Evolutionary conservation across 2,113 vertebrate species (phyloP).

Genomic region (Pomatostomus ruficeps): DNA sequence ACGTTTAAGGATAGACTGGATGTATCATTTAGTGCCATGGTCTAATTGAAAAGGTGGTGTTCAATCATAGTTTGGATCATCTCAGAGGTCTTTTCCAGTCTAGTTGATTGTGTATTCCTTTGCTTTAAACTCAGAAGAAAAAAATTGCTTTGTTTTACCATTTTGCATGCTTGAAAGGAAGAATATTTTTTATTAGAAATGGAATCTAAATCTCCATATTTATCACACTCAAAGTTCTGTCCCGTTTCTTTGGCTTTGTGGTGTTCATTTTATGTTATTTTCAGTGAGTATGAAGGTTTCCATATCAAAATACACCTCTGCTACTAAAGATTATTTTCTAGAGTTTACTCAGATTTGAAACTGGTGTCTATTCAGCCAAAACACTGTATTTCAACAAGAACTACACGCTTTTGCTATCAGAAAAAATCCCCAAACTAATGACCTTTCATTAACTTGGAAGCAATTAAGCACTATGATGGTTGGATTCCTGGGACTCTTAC

Average conservation of each 20-base stretch:
- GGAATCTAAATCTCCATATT: not conserved
- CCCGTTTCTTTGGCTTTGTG: not conserved
- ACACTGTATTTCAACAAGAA: not conserved
- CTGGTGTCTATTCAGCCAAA: not conserved
- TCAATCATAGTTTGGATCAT: rapidly evolving
- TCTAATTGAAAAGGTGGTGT: not conserved
- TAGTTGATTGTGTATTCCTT: not conserved
- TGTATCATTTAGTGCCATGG: not conserved
- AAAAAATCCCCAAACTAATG: not conserved
- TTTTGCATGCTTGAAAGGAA: not conserved
- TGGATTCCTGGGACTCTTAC: not conserved
- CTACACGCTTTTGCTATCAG: not conserved
- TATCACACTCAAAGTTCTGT: not conserved
- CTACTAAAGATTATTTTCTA: not conserved
- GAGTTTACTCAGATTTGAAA: not conserved
- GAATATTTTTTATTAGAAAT: not conserved
- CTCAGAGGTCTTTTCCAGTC: not conserved
- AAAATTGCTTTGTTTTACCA: not conserved
- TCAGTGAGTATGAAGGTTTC: not conserved
- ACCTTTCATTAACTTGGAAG: not conserved
- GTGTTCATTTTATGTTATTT: not conserved
- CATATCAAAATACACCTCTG: not conserved
- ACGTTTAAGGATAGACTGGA: not conserved
- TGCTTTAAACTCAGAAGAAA: not conserved
- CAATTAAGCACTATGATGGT: not conserved